phyloP scores from a whole-genome alignment of 2,113 vertebrate species.

The Stegostoma tigrinum region DNA sequence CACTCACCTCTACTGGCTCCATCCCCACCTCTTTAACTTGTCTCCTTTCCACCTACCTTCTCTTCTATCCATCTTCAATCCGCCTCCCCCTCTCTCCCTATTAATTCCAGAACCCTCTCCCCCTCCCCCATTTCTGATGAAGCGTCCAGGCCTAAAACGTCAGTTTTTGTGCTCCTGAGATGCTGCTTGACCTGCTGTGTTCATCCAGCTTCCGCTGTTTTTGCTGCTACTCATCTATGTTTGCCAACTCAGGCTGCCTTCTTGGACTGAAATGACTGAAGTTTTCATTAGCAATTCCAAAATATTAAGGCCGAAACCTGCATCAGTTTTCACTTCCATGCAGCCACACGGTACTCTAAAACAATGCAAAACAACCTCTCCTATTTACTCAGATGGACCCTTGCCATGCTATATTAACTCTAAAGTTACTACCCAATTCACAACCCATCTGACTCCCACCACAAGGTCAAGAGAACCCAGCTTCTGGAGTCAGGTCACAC shows the following conservation, averaged over 20 bases:
- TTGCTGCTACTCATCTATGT: not conserved
- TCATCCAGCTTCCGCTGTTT: too few species aligned
- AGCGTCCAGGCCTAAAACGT: too few species aligned
- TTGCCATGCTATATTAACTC: not conserved
- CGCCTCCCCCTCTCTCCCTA: too few species aligned
- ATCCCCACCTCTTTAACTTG: too few species aligned
- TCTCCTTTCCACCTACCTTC: too few species aligned
- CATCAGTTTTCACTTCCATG: too few species aligned
- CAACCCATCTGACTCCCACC: not conserved
- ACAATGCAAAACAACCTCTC: not conserved
- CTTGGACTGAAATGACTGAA: not conserved
- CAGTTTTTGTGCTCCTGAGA: too few species aligned
- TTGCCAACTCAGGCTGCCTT: not conserved
- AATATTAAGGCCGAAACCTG: not conserved
- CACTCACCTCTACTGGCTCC: too few species aligned
- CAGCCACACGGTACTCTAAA: not conserved
- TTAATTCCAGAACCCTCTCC: too few species aligned
- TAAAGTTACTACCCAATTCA: not conserved
- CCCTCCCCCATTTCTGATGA: too few species aligned
- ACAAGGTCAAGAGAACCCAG: not conserved
- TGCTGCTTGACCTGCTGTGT: too few species aligned
- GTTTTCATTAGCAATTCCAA: not conserved
- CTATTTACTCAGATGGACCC: not conserved
- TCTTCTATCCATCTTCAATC: too few species aligned
- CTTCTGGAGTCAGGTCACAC: not conserved